These are phyloP conservation scores for Agrypnus murinus DNA, from an alignment of 2,888 invertebrate genomes.

Conservation along the genomic window DNA sequence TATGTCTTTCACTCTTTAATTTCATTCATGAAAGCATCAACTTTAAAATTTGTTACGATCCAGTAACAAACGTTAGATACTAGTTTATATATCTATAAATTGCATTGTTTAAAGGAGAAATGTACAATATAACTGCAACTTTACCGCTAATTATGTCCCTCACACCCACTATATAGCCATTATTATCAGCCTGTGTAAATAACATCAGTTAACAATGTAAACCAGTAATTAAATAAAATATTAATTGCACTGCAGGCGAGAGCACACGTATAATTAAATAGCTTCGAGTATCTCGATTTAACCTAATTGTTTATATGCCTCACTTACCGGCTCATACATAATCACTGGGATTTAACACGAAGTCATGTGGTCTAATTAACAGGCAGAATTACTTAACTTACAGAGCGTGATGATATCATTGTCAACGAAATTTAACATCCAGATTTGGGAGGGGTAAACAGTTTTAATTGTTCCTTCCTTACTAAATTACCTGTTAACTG, in stretches of 20 bases:
- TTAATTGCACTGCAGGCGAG: slow-evolving; percentile 43
- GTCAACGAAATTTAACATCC: slow-evolving; percentile 40
- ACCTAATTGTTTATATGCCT: slow-evolving; percentile 51
- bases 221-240: slow-evolving; percentile 39
- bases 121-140: slow-evolving; percentile 1
- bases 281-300: slow-evolving; percentile 46
- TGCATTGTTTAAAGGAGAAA: background rate
- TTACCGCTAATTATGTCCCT: slow-evolving; percentile 23
- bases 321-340: slow-evolving; percentile 45
- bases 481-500: slow-evolving; percentile 8
- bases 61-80: background rate
- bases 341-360: slow-evolving; percentile 44
- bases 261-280: slow-evolving; percentile 48
- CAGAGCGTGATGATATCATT: slow-evolving; percentile 50
- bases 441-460: slow-evolving; percentile 19
- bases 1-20: background rate
- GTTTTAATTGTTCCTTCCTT: slow-evolving; percentile 11
- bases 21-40: slow-evolving; percentile 12
- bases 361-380: slow-evolving; percentile 52
- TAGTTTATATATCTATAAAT: too few species aligned
- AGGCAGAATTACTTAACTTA: slow-evolving; percentile 48
- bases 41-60: slow-evolving; percentile 7
- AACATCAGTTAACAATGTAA: slow-evolving; percentile 35
- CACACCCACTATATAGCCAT: slow-evolving; percentile 10
- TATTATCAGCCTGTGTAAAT: slow-evolving; percentile 21